These are phyloP conservation scores for Cyrtodaria siliqua DNA, from an alignment of 2,888 invertebrate genomes.

Conservation along the genomic window DNA sequence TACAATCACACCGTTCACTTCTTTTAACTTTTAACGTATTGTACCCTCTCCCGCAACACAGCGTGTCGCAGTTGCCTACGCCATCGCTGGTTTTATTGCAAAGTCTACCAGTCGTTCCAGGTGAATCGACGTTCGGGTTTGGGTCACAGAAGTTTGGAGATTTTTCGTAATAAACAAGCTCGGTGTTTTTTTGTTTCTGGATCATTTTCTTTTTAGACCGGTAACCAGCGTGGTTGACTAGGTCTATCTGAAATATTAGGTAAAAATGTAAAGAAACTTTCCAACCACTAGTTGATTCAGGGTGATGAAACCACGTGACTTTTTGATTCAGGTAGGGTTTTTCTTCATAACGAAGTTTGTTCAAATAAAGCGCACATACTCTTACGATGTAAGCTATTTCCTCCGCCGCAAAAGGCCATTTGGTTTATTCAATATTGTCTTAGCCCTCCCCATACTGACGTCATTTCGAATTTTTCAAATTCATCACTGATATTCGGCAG, in stretches of 20 bases:
- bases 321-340: too few relatives aligned
- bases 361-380: too few relatives aligned
- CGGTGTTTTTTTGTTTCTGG: slow-evolving; percentile 69
- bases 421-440: too few relatives aligned
- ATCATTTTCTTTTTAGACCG: slow-evolving; percentile 71
- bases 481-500: too few relatives aligned
- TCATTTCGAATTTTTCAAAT: too few relatives aligned
- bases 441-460: too few relatives aligned
- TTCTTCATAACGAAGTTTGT: too few relatives aligned
- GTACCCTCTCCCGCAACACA: slow-evolving; percentile 83
- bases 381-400: too few relatives aligned
- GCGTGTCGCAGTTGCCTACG: slow-evolving; percentile 80
- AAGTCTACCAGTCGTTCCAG: slow-evolving; percentile 82
- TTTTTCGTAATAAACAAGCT: slow-evolving; percentile 95
- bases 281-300: too few relatives aligned
- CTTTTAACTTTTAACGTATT: slow-evolving; percentile 87
- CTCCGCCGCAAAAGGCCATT: too few relatives aligned
- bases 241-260: slow-evolving; percentile 74
- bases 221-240: slow-evolving; percentile 72
- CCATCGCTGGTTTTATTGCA: slow-evolving; percentile 82
- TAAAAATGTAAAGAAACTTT: too few relatives aligned
- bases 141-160: slow-evolving; percentile 96
- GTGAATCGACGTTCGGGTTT: slow-evolving; percentile 81
- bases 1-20: slow-evolving; percentile 83
- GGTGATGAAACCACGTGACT: too few relatives aligned